Evolutionary conservation across 2,113 vertebrate species (phyloP), one percentile per base, ranked within the genome.

Genomic region (Trinectes maculatus): DNA sequence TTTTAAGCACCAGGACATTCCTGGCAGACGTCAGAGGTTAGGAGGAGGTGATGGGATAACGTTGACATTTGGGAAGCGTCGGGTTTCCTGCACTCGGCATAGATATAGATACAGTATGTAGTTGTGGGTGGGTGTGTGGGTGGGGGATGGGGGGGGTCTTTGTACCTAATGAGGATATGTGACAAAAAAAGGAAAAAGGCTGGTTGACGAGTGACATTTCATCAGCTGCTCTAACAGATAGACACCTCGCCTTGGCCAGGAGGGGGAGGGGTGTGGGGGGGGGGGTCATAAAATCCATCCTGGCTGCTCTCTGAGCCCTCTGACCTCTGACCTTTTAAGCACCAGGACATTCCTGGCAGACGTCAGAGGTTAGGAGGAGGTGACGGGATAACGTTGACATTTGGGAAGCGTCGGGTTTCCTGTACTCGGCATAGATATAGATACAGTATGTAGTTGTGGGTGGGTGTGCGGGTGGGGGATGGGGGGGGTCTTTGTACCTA

Each of bases 11-110:
- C 18, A 1, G 48, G 28, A 18, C 62, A 60, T 60, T 80, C 65
- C 79, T 66, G 62, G 56, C 31, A 71, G 83, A 59, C n/a, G 47
- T 42, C 3, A 10, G 15, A 5, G 2, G 39, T 53, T 18, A n/a
- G 24, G 62, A 9, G 53, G 34, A 47, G 71, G 56, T 6, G 7
- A 12, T 36, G 39, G 52, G 62, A 55, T 53, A 48, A 36, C 37
- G 77, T 78, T 86, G 80, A 78, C 75, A 80, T 85, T 83, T 64
- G 36, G 67, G 75, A 65, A 74, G 84, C 57, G 79, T 83, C 9
- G 42, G 10, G 31, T 85, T 78, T 75, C 78, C 71, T 63, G 51
- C 54, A 70, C 66, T 22, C 3, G 3, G 22, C 77, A 18, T 54
- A 67, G 58, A n/a, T 24, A 39, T 49, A 53, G 57, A 22, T n/a